Percentiles rank a stretch among this genome's conserved stretches.
Conservation (phyloP, 1,140 invertebrate genomes). For the Akabosia matsudoensis region DNA sequence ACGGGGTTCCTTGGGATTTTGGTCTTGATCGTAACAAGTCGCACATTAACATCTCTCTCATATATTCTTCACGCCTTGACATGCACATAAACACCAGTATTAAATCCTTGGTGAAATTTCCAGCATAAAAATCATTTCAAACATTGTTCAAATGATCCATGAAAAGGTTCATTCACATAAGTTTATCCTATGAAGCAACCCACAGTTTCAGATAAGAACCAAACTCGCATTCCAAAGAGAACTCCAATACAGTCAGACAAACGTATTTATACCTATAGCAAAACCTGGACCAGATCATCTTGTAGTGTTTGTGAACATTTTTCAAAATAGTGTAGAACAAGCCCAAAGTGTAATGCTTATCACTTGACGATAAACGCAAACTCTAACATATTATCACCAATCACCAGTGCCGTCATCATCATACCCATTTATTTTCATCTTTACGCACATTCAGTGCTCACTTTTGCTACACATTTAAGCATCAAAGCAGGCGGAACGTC, state of each 20-base stretch:
- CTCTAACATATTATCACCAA: background rate
- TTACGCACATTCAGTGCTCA: background rate
- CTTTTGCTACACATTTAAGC: background rate
- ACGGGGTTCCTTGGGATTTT: slow-evolving; percentile 5
- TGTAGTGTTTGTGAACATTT: too few species aligned
- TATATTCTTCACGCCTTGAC: background rate
- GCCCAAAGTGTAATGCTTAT: background rate
- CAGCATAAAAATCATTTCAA: background rate
- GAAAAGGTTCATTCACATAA: background rate
- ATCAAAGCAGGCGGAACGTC: background rate
- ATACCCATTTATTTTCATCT: slow-evolving; percentile 9
- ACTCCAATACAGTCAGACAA: too few species aligned
- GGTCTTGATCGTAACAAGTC: background rate
- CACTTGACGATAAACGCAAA: background rate
- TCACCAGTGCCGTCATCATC: background rate
- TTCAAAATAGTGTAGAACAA: background rate
- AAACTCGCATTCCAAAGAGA: background rate
- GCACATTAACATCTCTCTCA: background rate
- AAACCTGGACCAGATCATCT: too few species aligned
- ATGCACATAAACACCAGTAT: background rate
- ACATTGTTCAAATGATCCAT: background rate
- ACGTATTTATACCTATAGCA: background rate
- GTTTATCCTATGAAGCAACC: background rate
- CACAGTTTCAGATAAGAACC: background rate
- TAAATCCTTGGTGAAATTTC: background rate